Base-by-base conservation (phyloP, 2,113 vertebrate genomes). In the Castor canadensis region DNA sequence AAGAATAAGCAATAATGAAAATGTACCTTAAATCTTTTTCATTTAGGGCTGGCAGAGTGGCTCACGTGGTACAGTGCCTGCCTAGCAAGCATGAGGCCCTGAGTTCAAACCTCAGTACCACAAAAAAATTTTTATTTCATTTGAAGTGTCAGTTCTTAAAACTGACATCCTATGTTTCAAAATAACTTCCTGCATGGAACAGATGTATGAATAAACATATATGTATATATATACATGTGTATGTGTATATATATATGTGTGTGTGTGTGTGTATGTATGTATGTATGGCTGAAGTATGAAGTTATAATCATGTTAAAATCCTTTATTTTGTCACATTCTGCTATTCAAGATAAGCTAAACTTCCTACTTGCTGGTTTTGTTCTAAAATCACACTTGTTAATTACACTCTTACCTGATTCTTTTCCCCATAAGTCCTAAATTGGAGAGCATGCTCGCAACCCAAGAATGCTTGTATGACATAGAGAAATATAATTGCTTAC, bases 81-180 rank as follows among this genome's bases (percentile, higher is more conserved):
- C n/a, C n/a, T n/a, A n/a, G n/a, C n/a, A n/a, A n/a, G n/a, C n/a
- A n/a, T n/a, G n/a, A n/a, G n/a, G n/a, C n/a, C n/a, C n/a, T n/a
- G n/a, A n/a, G n/a, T n/a, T n/a, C n/a, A n/a, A n/a, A n/a, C n/a
- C n/a, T n/a, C n/a, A n/a, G n/a, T n/a, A n/a, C n/a, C n/a, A n/a
- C n/a, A n/a, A n/a, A n/a, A n/a, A 67, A 45, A 8, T 73, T 81
- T 89, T 89, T 26, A 32, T 72, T 35, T 45, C 9, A 40, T 93
- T 90, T 94, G 49, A 87, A 82, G 26, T 72, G 67, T 35, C 64
- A 76, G 52, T 77, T 93, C 20, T 54, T 94, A 24, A 83, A 83
- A 80, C 56, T 49, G 7, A 82, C 9, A 60, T 81, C 24, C 3
- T 77, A 47, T 67, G 24, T 67, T 91, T 16, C 30, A 28, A 40